Percentiles rank a stretch among this genome's conserved stretches.
Conservation (phyloP, 2,888 invertebrate genomes). For the Metopia argyrocephala region DNA sequence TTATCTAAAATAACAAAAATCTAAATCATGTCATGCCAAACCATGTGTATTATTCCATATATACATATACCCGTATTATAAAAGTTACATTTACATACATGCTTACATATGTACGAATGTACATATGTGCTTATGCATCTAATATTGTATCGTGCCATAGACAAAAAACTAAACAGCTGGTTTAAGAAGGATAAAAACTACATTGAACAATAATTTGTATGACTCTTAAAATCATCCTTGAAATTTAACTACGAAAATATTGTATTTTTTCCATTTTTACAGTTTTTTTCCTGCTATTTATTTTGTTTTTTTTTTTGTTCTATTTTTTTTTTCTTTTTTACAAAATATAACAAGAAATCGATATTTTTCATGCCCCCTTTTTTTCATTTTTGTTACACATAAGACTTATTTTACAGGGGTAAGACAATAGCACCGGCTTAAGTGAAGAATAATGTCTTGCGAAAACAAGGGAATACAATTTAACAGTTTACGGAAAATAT, state of each 20-base stretch:
- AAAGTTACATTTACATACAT: neutral
- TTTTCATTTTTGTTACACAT: slow-evolving; percentile 12
- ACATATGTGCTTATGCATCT: too few relatives aligned
- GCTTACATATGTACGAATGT: too few relatives aligned
- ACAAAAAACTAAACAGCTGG: slow-evolving; percentile 23
- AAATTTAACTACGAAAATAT: slow-evolving; percentile 29
- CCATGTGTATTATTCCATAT: neutral
- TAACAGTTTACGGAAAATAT: too few relatives aligned
- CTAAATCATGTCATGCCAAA: slow-evolving; percentile 9
- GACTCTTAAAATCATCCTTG: slow-evolving; percentile 11
- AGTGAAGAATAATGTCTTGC: too few relatives aligned
- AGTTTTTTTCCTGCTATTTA: neutral
- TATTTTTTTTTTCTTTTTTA: neutral
- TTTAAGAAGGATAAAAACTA: neutral
- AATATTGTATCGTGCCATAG: too few relatives aligned
- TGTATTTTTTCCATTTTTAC: too few relatives aligned
- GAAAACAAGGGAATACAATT: too few relatives aligned
- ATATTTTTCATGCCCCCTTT: slow-evolving; percentile 34
- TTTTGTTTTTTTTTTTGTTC: neutral
- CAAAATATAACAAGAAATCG: slow-evolving; percentile 41
- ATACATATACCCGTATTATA: neutral
- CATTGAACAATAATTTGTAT: neutral
- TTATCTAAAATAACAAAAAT: slow-evolving; percentile 5
- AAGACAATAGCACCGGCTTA: too few relatives aligned
- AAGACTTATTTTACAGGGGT: neutral